Conservation (phyloP, 2,888 invertebrate species). For the Conomelus anceps region DNA sequence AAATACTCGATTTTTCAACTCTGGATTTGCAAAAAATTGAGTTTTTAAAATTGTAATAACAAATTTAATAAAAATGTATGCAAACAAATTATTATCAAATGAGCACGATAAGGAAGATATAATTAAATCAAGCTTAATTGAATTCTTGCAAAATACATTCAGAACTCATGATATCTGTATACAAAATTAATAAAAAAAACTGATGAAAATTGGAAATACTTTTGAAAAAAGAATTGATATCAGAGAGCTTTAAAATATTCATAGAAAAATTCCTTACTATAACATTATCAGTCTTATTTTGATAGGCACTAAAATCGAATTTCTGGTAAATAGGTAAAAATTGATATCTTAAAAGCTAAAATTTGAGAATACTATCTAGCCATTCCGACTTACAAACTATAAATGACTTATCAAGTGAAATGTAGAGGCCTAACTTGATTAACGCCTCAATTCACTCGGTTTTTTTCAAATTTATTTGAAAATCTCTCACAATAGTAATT, state of each 20-base stretch:
- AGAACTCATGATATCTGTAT: no score
- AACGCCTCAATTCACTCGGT: neutral
- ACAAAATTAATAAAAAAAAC: neutral
- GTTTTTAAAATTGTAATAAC: conserved; percentile 8
- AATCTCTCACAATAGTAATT: neutral
- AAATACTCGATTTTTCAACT: neutral
- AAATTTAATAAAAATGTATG: no score
- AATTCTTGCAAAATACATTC: no score
- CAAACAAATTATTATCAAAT: no score
- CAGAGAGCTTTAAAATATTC: no score
- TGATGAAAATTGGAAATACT: neutral
- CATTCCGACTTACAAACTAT: conserved; percentile 4
- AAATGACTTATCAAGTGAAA: neutral
- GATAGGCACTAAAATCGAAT: neutral
- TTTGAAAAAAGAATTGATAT: no score
- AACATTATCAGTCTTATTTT: neutral
- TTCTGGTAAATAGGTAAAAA: neutral
- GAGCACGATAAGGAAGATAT: no score
- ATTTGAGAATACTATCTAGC: neutral
- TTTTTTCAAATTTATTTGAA: neutral
- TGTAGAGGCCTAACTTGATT: neutral
- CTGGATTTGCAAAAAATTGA: neutral
- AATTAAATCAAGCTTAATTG: no score
- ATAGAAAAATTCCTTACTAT: neutral
- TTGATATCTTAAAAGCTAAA: neutral